Evolutionary conservation across 1,140 invertebrate genomes (phyloP).

Genomic region (Atta colombica): DNA sequence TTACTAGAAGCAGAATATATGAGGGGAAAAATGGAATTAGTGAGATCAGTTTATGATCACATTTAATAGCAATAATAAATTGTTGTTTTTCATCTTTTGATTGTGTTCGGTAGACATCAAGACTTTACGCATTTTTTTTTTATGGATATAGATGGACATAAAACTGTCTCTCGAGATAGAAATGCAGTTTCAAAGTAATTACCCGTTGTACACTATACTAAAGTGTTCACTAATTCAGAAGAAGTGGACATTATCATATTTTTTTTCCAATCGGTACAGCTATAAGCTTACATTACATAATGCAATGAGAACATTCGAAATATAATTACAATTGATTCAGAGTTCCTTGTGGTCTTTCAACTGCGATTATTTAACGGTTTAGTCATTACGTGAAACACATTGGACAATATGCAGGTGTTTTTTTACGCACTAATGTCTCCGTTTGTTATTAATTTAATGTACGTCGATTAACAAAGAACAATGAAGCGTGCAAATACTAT

Average conservation of each 20-base stretch:
- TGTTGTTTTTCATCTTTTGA: slow-evolving; percentile 6
- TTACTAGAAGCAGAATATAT: not conserved
- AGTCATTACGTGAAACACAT: not conserved
- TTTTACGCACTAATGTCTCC: not conserved
- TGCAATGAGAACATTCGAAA: not conserved
- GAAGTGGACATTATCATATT: not conserved
- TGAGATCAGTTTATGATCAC: not conserved
- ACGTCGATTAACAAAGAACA: not conserved
- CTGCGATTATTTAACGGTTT: not conserved
- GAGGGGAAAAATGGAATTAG: not conserved
- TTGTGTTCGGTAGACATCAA: too few species aligned
- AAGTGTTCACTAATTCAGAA: not conserved
- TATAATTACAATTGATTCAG: slow-evolving; percentile 27
- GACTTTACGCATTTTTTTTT: not conserved
- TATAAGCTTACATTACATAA: not conserved
- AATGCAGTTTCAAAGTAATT: slow-evolving; percentile 23
- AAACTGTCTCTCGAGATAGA: not conserved
- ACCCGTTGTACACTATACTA: not conserved
- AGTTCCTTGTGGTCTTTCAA: not conserved
- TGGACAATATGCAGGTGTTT: not conserved
- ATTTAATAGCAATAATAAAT: slow-evolving; percentile 3
- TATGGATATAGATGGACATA: not conserved
- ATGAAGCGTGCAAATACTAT: slow-evolving; percentile 44
- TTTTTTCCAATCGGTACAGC: not conserved
- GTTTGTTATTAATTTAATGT: not conserved